These are phyloP conservation scores for Pseudomugil gertrudae DNA, from an alignment of 2,797 vertebrate species.

Conservation along the genomic window DNA sequence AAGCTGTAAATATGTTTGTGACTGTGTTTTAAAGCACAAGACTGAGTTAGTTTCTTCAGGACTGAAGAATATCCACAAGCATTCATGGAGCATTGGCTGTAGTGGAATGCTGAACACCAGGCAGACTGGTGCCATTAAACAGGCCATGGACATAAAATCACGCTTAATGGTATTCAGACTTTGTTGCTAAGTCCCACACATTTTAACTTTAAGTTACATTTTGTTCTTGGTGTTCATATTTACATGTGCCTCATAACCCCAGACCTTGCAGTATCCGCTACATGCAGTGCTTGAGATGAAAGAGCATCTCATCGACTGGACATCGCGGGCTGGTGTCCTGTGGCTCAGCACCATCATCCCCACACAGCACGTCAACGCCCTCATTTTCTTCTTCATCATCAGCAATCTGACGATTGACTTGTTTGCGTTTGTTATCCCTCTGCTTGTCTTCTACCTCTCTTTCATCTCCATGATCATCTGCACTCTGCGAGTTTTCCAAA, in stretches of 20 bases:
- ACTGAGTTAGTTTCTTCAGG: constrained; percentile 50
- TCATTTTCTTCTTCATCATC: constrained; percentile 98
- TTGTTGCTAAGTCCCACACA: neutral
- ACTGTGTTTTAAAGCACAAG: constrained; percentile 42
- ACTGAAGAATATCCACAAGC: constrained; percentile 51
- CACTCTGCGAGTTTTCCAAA: constrained; percentile 94
- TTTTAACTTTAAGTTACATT: neutral
- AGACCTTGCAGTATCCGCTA: constrained; percentile 94
- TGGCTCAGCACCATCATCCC: constrained; percentile 96
- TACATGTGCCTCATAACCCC: neutral
- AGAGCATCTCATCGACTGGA: constrained; percentile 92
- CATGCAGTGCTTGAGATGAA: constrained; percentile 90
- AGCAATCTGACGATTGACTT: constrained; percentile 95
- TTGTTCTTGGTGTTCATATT: neutral
- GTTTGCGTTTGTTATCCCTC: constrained; percentile 93
- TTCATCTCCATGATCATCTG: constrained; percentile 98
- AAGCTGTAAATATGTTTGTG: constrained; percentile 7
- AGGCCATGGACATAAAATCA: constrained; percentile 79
- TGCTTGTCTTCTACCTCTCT: constrained; percentile 96
- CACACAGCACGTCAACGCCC: constrained; percentile 96
- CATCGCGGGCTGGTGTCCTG: constrained; percentile 93
- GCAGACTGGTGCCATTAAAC: constrained; percentile 65
- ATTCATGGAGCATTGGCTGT: constrained; percentile 71
- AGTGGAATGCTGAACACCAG: constrained; percentile 68
- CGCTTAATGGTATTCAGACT: constrained; percentile 72